These are phyloP conservation scores for Dendronephthya gigantea DNA, from an alignment of 64 coral and sea anemone species.

Conservation along the genomic window DNA sequence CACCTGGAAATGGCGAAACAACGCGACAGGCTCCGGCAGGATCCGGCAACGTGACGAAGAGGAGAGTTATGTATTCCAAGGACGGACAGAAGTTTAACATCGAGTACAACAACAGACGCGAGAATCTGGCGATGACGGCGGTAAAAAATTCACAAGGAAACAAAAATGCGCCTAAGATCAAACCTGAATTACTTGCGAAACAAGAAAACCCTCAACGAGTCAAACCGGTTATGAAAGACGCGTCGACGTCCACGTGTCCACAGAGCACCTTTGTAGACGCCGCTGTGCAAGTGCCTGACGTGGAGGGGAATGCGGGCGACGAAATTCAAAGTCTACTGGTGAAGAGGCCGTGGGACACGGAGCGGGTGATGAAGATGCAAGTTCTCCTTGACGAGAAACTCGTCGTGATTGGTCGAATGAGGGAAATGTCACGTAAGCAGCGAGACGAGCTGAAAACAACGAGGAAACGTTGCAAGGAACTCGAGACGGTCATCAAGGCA, in stretches of 20 bases:
- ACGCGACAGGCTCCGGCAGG: background rate
- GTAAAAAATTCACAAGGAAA: background rate
- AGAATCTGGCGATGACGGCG: background rate
- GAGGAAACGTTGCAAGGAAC: background rate
- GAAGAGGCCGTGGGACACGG: background rate
- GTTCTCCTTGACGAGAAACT: background rate
- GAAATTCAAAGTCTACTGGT: background rate
- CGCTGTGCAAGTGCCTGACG: background rate
- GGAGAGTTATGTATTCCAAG: background rate
- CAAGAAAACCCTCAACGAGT: background rate
- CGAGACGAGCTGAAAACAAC: background rate
- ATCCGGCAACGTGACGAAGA: background rate
- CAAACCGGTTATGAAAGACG: constrained; percentile 1
- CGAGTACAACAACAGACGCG: background rate
- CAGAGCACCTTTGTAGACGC: background rate
- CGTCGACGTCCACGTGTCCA: background rate
- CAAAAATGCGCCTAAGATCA: background rate
- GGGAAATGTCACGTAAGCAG: background rate
- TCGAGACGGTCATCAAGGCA: background rate
- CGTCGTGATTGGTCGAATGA: background rate
- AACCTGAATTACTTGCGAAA: background rate
- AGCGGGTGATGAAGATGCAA: constrained; percentile 10
- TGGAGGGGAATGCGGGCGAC: background rate
- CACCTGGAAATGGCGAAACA: background rate
- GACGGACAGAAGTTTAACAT: background rate